These are phyloP conservation scores for Rhyacichthys aspro DNA, from an alignment of 2,797 vertebrate species.

Conservation along the genomic window DNA sequence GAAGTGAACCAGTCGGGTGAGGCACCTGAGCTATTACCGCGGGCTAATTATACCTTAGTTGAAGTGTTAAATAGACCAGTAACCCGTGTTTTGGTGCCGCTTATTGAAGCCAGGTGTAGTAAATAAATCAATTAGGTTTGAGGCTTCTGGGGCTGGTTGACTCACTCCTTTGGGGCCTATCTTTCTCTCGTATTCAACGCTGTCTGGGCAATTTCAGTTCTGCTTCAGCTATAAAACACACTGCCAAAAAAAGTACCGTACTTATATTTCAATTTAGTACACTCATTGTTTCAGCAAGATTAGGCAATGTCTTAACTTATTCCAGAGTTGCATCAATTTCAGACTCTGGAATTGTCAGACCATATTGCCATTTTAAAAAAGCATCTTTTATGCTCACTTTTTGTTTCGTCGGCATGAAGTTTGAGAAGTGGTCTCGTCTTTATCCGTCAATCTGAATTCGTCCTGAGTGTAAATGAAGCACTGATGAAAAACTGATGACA, in stretches of 20 bases:
- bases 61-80: slow-evolving; percentile 72
- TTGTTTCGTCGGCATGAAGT: too few species aligned
- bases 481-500: too few species aligned
- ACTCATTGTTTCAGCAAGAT: neutral
- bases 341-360: too few species aligned
- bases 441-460: too few species aligned
- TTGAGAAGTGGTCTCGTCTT: too few species aligned
- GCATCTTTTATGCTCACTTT: too few species aligned
- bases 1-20: slow-evolving; percentile 66
- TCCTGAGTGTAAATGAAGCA: too few species aligned
- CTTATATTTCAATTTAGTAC: neutral
- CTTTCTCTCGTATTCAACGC: slow-evolving; percentile 15
- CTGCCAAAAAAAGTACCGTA: neutral
- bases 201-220: slow-evolving; percentile 48
- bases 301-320: too few species aligned
- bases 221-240: slow-evolving; percentile 29
- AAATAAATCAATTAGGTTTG: slow-evolving; percentile 70
- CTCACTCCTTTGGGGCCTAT: slow-evolving; percentile 37
- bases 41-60: slow-evolving; percentile 69
- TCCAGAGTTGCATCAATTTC: too few species aligned
- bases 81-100: slow-evolving; percentile 57
- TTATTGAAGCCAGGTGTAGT: slow-evolving; percentile 73
- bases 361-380: too few species aligned
- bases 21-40: slow-evolving; percentile 58
- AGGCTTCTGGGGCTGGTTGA: slow-evolving; percentile 41